phyloP scores from a whole-genome alignment of 2,797 vertebrate species.

The Falco rusticolus region DNA sequence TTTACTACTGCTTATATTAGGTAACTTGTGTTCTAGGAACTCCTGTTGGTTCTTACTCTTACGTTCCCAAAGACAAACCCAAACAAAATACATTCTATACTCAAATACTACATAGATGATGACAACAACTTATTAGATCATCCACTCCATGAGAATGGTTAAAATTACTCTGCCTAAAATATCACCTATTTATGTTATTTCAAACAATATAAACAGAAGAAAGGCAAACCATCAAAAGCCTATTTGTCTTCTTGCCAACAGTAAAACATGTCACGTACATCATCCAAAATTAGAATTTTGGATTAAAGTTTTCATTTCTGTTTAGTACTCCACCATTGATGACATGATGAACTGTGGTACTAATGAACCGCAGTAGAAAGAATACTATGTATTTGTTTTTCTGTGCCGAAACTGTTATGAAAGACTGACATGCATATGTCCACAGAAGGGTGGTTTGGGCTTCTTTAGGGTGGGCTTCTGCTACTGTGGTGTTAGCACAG shows the following conservation, averaged over 20 bases:
- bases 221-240: neutral
- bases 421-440: rapidly evolving
- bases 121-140: neutral
- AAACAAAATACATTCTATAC: neutral
- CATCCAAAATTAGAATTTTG: neutral
- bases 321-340: neutral
- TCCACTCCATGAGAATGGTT: neutral
- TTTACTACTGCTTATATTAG: neutral
- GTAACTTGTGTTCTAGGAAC: neutral
- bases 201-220: neutral
- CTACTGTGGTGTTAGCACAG: neutral
- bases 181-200: neutral
- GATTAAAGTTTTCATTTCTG: neutral
- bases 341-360: neutral
- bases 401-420: neutral
- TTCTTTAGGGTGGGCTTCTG: neutral
- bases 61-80: neutral
- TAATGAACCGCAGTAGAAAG: neutral
- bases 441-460: neutral
- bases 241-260: neutral
- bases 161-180: neutral
- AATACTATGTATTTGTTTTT: neutral
- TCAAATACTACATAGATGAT: neutral
- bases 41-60: neutral
- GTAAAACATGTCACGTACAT: neutral